Evolutionary conservation across 2,113 vertebrate genomes (phyloP), one percentile per base, ranked within the genome.

Genomic region (Alosa alosa): DNA sequence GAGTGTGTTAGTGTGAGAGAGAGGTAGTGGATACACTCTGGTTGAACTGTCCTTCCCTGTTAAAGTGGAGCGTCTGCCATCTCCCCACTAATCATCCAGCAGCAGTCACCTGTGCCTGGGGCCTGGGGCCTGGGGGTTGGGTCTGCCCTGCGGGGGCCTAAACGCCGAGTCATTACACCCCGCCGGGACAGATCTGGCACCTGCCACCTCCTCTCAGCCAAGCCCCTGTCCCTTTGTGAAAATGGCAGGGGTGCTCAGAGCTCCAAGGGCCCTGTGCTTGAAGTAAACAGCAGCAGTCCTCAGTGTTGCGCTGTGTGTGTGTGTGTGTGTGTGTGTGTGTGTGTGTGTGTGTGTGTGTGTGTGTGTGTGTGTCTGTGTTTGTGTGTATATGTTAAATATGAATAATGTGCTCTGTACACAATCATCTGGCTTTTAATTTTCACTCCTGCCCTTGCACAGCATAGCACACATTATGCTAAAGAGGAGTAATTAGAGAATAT

Each of bases 381-480:
- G 31, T 78, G 25, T 36, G 72, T 78, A 15, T 78, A 15, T 78
- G 11, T 41, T 36, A 39, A 78, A 78, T 41, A 78, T 78, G 31
- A 78, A 78, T 78, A 36, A 78, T 39, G 36, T 39, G 72, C 72
- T 78, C 13, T 36, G 25, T 39, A 39, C 72, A 78, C 31, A 78
- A 78, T 78, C 72, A 78, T 17, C 72, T 10, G 72, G 72, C 72
- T 78, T 78, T 78, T 78, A 39, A 78, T 78, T 78, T 78, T 17
- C 72, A 39, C 72, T 78, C 25, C 72, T 15, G 36, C 72, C 36
- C 72, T 78, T 39, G 72, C 72, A 78, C 13, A 39, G 72, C 36
- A 41, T 36, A 36, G 72, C 72, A 78, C 72, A 36, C 25, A 78
- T 78, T 78, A 78, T 78, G 72, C 72, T 41, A 78, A 78, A 78